Base-by-base conservation (phyloP, 1,140 invertebrate species). In the Campoletis sonorensis region DNA sequence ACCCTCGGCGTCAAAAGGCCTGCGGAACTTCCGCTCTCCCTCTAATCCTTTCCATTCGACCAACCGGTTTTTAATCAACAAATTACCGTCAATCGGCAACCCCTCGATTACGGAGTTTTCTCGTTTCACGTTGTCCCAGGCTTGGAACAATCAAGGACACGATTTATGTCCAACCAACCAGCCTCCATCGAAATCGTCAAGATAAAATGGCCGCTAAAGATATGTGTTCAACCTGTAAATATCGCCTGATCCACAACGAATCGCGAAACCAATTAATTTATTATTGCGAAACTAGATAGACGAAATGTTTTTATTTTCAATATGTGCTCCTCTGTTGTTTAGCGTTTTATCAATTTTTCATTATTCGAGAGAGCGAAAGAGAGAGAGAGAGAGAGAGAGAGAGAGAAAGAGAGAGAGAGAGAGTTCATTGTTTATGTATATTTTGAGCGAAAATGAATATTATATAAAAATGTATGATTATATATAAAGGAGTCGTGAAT, bases 1-100 rank as follows among this genome's bases (percentile, higher is more conserved):
- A 91, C 89, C 1, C 79, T 91, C 4, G 86, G 88, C 4, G 88
- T 91, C 8, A 90, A 90, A 58, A 90, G 89, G 87, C 88, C 89
- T 0, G 81, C 87, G 5, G 88, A 88, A 81, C 16, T 87, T 23
- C 84, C 86, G 0, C 70, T 86, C 13, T 81, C 84, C 49, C 33
- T 87, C 30, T 87, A 81, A 83, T 49, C 54, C 4, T 4, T n/a
- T n/a, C 1, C 15, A 45, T 45, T 45, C 40, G 40, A 33, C 3
- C 3, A 33, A 4, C 2, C 30, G 30, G 30, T 4, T 33, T 33
- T 45, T 10, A 11, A 45, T 45, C 40, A 45, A 11, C 8, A 8
- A 4, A 45, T 11, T 1, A 45, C 40, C 40, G 40, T 45, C 40
- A 45, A 45, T 45, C 13, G 8, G 5, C 8, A 45, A 45, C 40